These are phyloP conservation scores for Drosophila pseudotakahashii DNA, from an alignment of 2,888 invertebrate species.

Conservation along the genomic window DNA sequence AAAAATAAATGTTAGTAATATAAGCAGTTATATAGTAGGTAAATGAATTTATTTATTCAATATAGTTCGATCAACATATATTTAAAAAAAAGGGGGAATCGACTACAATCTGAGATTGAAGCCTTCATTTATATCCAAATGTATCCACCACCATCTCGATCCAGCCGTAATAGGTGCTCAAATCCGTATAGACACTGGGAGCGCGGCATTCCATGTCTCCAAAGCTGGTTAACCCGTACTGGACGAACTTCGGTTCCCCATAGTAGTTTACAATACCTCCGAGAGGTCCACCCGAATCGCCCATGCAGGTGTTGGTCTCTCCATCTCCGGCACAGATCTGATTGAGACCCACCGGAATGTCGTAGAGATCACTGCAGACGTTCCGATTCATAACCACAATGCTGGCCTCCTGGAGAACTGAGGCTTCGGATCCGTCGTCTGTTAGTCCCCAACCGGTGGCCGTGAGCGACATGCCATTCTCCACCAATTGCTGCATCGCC, in stretches of 20 bases:
- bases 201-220: neutral
- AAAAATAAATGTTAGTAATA: too few species aligned
- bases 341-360: neutral
- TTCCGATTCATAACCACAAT: neutral
- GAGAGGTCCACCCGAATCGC: slow-evolving; percentile 1
- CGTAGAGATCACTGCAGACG: neutral
- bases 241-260: neutral
- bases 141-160: neutral
- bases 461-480: neutral
- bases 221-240: neutral
- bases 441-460: neutral
- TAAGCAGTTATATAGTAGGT: too few species aligned
- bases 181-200: neutral
- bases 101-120: too few species aligned
- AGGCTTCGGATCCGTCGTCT: neutral
- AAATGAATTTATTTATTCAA: too few species aligned
- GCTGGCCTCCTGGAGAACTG: neutral
- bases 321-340: neutral
- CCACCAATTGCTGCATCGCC: neutral
- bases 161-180: neutral
- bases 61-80: too few species aligned
- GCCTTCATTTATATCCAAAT: neutral
- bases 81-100: too few species aligned
- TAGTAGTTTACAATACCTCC: neutral
- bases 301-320: neutral